A percentile compares a stretch with the other conserved stretches of the same genome.
Evolutionary conservation across 2,888 invertebrate species (phyloP).

Genomic region (Subacronicta megacephala): DNA sequence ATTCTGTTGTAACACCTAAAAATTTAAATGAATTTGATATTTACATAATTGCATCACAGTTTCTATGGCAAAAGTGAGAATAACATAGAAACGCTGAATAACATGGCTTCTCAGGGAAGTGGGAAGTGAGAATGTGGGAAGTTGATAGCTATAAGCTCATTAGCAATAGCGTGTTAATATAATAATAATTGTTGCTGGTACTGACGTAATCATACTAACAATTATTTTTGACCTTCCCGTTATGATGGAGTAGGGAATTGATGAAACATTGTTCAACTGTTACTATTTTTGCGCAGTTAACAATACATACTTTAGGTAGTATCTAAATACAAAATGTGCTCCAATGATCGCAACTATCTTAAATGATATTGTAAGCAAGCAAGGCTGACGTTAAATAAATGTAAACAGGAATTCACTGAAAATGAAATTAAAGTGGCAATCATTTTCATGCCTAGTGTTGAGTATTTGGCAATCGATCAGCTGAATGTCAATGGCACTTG

Average conservation of each 20-base stretch:
- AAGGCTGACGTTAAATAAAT: too few relatives aligned
- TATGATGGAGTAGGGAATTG: conserved; percentile 4
- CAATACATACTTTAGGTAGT: too few relatives aligned
- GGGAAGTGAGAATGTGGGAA: conserved; percentile 34
- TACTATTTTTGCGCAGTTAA: too few relatives aligned
- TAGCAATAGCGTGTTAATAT: conserved; percentile 20
- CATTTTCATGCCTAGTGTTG: too few relatives aligned
- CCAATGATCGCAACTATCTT: too few relatives aligned
- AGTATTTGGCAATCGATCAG: too few relatives aligned
- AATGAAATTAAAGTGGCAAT: too few relatives aligned
- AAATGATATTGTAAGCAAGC: too few relatives aligned
- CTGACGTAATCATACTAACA: conserved; percentile 27
- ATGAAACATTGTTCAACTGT: background rate
- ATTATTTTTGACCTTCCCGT: conserved; percentile 8
- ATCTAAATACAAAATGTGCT: too few relatives aligned
- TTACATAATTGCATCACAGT: conserved; percentile 10
- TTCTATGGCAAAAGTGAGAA: conserved; percentile 27
- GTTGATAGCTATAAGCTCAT: conserved; percentile 29
- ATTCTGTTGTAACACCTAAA: too few relatives aligned
- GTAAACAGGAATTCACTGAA: too few relatives aligned
- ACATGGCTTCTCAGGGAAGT: conserved; percentile 43
- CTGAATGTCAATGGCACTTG: too few relatives aligned
- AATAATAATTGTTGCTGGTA: background rate
- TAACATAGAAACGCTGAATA: conserved; percentile 12
- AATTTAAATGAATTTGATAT: conserved; percentile 1